Base-by-base conservation (phyloP, 2,888 invertebrate genomes). In the Acrobasis repandana region DNA sequence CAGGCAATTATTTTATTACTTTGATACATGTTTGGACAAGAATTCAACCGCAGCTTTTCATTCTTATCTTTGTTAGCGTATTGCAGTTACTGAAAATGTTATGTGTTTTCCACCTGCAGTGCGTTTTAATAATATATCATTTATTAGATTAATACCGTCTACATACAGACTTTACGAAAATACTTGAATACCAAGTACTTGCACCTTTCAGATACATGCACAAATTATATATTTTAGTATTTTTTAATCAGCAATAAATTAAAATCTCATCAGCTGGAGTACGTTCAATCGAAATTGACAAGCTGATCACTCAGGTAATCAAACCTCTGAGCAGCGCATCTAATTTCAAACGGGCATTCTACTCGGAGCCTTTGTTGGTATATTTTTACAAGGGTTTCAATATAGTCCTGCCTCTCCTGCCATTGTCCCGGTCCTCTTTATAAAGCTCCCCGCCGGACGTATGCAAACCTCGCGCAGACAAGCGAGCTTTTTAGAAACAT, bases 381-480 rank as follows among this genome's bases (percentile, higher is more conserved):
- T 73, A 80, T 84, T 83, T 84, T 82, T 78, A 76, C 79, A 79
- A 76, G 74, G 76, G 75, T 80, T 76, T 83, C 78, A 81, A 82
- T 82, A 79, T 72, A 61, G 66, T 63, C 66, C 63, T 61, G 43
- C 5, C 69, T 71, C 77, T 85, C 82, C 83, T 80, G 70, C 60
- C 70, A 86, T 89, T 88, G 88, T 88, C 83, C 79, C 68, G 62
- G 76, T 76, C 75, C 76, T 73, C 74, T 79, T 74, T 80, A 75
- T 74, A 74, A 74, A 71, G 68, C 69, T 68, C 65, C 56, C 10
- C 50, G 47, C 64, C 67, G 69, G 72, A 61, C 63, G 60, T 57
- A 67, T 67, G 65, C 58, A 64, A 65, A 67, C 64, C 62, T 38
- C 49, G 16, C 33, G 52, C 56, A 54, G 54, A 54, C 54, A 54